Base-by-base conservation (phyloP, 2,888 invertebrate genomes). In the Halictus ligatus region DNA sequence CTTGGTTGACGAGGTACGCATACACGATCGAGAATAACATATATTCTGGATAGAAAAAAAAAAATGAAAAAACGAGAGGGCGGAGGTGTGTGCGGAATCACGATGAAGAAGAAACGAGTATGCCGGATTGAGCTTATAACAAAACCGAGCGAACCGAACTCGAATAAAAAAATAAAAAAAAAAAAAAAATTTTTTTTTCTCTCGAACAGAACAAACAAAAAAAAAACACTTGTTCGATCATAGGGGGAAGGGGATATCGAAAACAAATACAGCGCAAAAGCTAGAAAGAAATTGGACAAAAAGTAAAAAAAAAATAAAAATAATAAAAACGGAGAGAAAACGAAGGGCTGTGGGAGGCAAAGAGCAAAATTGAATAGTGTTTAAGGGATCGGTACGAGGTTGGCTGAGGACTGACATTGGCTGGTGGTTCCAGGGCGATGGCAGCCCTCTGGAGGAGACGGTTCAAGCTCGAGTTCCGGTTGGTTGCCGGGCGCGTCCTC, bases 401-500 rank as follows among this genome's bases (percentile, higher is more conserved):
- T 94, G 93, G 94, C 94, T 93, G 95, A 94, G 94, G 95, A 95
- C 95, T 95, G 95, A 95, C 94, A 95, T 95, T 95, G 95, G 95
- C 95, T 95, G 95, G 94, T 95, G 95, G 95, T 95, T 95, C 95
- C 95, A 95, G 95, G 95, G 95, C 95, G 95, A 93, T 95, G 95
- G 95, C 95, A 95, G 95, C 95, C 95, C 95, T 95, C 95, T 91
- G 95, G 93, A 91, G 95, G 94, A 92, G 95, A 94, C 89, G 94
- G 94, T 93, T 94, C 94, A 92, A 94, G 94, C 92, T 94, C 94
- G 93, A 93, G 94, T 92, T 94, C 94, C 92, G 94, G 94, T 90
- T 94, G 94, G 94, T 92, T 92, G 89, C 94, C 92, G 88, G 91
- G 91, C 79, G 88, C 92, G 84, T 90, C 94, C 89, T 92, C 94